Conservation (phyloP, 2,113 vertebrate species). For the Columba livia region DNA sequence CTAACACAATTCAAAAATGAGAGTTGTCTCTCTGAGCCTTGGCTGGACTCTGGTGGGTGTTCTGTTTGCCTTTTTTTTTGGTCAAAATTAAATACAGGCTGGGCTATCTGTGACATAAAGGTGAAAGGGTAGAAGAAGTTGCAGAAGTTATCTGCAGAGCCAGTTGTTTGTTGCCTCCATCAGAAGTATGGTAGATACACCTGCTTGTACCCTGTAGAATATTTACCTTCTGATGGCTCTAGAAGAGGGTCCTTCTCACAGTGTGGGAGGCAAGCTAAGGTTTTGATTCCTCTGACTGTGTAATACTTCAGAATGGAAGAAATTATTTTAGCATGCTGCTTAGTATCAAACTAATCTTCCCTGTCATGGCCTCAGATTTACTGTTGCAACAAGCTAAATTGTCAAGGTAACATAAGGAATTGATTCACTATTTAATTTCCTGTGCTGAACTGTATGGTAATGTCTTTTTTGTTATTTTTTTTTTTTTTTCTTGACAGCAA, state of each 20-base stretch:
- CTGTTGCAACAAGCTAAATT: background rate
- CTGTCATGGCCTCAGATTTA: background rate
- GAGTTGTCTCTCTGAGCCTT: background rate
- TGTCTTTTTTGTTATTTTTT: background rate
- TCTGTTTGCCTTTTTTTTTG: background rate
- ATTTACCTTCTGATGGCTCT: background rate
- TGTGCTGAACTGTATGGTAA: background rate
- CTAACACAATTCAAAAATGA: background rate
- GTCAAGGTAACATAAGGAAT: constrained; percentile 56
- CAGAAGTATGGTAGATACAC: background rate
- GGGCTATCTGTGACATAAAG: background rate
- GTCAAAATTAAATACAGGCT: background rate
- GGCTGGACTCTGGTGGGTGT: background rate
- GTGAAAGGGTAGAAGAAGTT: background rate
- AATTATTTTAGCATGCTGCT: background rate
- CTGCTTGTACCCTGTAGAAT: background rate
- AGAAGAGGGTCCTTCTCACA: background rate
- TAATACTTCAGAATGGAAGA: background rate
- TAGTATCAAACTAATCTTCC: background rate
- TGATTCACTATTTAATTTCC: background rate
- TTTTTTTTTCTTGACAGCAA: background rate
- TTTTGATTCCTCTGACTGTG: background rate
- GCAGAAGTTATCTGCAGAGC: background rate
- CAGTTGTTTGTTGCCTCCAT: background rate
- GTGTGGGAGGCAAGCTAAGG: background rate